phyloP scores from a whole-genome alignment of 2,797 vertebrate genomes.

The Sarcophilus harrisii region DNA sequence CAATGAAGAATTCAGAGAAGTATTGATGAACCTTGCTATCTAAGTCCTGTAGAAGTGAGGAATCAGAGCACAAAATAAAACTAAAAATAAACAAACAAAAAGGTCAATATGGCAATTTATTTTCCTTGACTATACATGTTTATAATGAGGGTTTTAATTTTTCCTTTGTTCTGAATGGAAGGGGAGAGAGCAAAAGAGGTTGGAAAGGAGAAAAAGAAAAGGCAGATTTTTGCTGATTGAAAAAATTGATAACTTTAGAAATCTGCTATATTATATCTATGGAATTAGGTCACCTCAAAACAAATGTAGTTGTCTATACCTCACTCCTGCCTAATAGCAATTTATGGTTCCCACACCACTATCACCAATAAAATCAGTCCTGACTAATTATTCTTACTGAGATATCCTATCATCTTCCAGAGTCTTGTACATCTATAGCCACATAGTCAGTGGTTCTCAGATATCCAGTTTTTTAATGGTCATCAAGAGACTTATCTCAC shows the following conservation, averaged over 20 bases:
- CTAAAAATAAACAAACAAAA: background rate
- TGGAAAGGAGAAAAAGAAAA: background rate
- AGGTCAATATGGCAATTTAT: background rate
- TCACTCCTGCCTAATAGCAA: slow-evolving; percentile 80
- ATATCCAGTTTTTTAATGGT: slow-evolving; percentile 94
- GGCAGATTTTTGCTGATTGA: background rate
- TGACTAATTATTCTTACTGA: slow-evolving; percentile 92
- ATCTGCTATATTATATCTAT: slow-evolving; percentile 35
- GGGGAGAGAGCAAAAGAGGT: background rate
- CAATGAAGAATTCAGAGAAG: background rate
- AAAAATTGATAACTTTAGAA: background rate
- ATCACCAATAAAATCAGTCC: slow-evolving; percentile 29
- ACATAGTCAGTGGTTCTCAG: slow-evolving; percentile 95
- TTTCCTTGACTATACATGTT: background rate
- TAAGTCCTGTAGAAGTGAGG: background rate
- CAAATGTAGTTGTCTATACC: background rate
- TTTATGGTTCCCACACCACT: slow-evolving; percentile 35
- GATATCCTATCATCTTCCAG: slow-evolving; percentile 95
- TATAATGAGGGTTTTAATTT: background rate
- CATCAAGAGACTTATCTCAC: slow-evolving; percentile 90
- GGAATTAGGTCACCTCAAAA: background rate
- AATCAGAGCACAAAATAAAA: background rate
- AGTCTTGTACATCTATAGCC: slow-evolving; percentile 96
- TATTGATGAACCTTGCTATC: background rate
- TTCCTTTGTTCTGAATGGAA: background rate